phyloP scores from a whole-genome alignment of 2,797 vertebrate genomes.

The Spinibarbus caldwelli region DNA sequence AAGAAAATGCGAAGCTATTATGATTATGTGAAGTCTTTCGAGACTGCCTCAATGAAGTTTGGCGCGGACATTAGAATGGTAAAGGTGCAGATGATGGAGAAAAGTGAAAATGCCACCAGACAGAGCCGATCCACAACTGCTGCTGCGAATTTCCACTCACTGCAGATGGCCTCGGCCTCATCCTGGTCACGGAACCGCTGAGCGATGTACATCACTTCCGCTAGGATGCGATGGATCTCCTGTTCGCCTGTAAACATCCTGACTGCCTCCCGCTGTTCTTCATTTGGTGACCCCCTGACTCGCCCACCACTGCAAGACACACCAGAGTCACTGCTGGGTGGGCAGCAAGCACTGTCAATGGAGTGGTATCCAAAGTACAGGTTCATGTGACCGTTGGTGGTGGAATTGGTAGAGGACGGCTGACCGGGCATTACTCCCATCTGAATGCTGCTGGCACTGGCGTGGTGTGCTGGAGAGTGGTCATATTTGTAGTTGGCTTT shows the following conservation, averaged over 20 bases:
- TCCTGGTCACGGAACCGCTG: constrained; percentile 88
- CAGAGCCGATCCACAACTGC: constrained; percentile 91
- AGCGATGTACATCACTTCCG: constrained; percentile 89
- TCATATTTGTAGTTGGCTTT: constrained; percentile 71
- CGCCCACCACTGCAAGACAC: constrained; percentile 73
- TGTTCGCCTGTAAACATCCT: constrained; percentile 75
- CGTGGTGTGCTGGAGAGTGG: constrained; percentile 74
- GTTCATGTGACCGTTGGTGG: constrained; percentile 83
- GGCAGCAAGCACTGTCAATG: constrained; percentile 80
- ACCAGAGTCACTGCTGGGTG: constrained; percentile 75
- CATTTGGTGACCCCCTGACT: constrained; percentile 66
- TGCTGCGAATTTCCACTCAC: constrained; percentile 94
- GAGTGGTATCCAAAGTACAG: constrained; percentile 82
- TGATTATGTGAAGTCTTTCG: constrained; percentile 88
- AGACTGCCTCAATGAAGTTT: constrained; percentile 92
- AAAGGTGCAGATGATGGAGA: constrained; percentile 92
- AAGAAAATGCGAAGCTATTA: constrained; percentile 43
- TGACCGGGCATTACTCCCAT: constrained; percentile 80
- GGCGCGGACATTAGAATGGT: constrained; percentile 93
- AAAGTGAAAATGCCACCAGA: constrained; percentile 90
- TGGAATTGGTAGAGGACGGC: constrained; percentile 69
- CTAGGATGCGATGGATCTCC: constrained; percentile 84
- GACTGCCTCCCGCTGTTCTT: constrained; percentile 80
- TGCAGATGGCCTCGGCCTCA: constrained; percentile 85
- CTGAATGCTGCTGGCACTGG: constrained; percentile 81